A percentile compares a stretch with the other conserved stretches of the same genome.
Evolutionary conservation across 2,797 vertebrate species (phyloP).

Genomic region (Clarias laeviceps): DNA sequence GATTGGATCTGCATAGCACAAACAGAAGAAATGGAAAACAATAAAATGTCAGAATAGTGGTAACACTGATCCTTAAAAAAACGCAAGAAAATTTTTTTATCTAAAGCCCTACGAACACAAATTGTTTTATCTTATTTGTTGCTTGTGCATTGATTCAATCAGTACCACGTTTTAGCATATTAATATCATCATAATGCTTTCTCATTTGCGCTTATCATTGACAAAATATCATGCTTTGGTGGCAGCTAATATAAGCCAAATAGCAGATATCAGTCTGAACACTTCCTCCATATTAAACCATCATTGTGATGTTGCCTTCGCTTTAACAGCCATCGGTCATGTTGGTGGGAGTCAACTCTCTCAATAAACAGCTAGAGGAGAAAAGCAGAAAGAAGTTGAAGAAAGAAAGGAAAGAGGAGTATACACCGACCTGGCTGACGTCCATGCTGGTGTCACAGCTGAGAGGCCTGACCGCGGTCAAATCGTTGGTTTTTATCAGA

Average conservation of each 20-base stretch:
- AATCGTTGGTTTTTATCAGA: conserved; percentile 83
- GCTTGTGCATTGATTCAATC: not conserved
- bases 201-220: too few relatives aligned
- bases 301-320: not conserved
- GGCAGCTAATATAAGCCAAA: not conserved
- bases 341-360: too few relatives aligned
- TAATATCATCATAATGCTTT: not conserved
- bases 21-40: not conserved
- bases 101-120: not conserved
- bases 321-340: not conserved
- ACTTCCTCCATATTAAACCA: not conserved
- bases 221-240: not conserved
- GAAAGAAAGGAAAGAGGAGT: not conserved
- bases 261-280: not conserved
- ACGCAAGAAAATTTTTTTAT: too few relatives aligned
- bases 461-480: conserved; percentile 85
- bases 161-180: not conserved
- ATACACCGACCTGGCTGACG: conserved; percentile 81
- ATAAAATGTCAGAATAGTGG: not conserved
- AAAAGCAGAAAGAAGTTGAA: not conserved
- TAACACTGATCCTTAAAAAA: not conserved
- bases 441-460: conserved; percentile 93
- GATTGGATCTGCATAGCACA: conserved; percentile 11
- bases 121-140: not conserved
- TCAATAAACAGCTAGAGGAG: not conserved